Base-by-base conservation (phyloP, 1,140 invertebrate genomes). In the Diabrotica virgifera region DNA sequence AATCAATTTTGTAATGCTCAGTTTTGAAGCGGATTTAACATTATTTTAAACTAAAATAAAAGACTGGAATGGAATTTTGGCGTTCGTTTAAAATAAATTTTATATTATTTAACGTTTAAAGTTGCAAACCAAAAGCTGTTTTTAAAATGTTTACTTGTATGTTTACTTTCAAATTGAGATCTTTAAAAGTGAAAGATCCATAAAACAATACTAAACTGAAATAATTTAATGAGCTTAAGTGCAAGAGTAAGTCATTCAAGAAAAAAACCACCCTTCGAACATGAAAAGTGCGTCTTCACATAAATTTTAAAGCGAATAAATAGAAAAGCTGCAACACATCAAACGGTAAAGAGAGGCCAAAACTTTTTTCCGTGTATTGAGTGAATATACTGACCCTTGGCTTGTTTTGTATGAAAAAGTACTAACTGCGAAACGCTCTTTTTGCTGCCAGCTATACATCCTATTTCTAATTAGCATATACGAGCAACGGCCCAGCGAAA, bases 351-450 rank as follows among this genome's bases (percentile, higher is more conserved):
- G 62, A 68, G 65, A 71, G 67, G 66, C 67, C 52, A 70, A 73
- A 71, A 67, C 71, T 73, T 73, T 72, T 71, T 70, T 67, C 69
- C 60, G 56, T 60, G 63, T 57, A 63, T 65, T 57, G 66, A 70
- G 63, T 68, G 72, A 69, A 73, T 71, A 65, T 65, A 62, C 68
- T 74, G 73, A 74, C 73, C 73, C 73, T 74, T 74, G 70, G 65
- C 71, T 74, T 74, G 71, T 72, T 74, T 74, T 70, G 69, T 70
- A 68, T 74, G 65, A 69, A 72, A 74, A 73, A 68, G 62, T 67
- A 70, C 64, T 58, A 69, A 65, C 61, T 65, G 70, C 67, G 73
- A 74, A 46, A 74, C 72, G 69, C 73, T 70, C 73, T 73, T 73
- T 74, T 69, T 60, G 69, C 73, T 67, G 59, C 63, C 36, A 70